Base-by-base conservation (phyloP, 2,797 vertebrate species). In the Lepus oiostolus region DNA sequence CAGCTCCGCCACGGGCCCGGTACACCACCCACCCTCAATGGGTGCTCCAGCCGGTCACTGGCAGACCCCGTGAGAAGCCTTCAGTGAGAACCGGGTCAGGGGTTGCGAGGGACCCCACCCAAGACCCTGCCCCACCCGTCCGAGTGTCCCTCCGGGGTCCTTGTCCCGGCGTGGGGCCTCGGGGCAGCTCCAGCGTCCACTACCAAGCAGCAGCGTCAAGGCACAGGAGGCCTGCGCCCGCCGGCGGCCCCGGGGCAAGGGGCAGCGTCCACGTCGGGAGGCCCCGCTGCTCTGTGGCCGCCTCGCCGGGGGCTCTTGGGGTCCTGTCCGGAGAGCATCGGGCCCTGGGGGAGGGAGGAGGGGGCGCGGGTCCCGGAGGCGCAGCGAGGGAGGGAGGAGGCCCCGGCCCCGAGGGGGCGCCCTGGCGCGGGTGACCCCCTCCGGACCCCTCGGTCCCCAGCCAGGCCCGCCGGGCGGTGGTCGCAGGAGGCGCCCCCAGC, bases 151-250 rank as follows among this genome's bases (percentile, higher is more conserved):
- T 65, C 17, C 0, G 22, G 14, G 17, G 7, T 42, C 42, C 42
- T 42, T 7, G 42, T 42, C 42, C 42, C 8, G 1, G 8, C 7
- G 42, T 9, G 42, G 42, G 8, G 42, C 42, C 42, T 42, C 42
- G 42, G 42, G 42, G 42, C 19, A 58, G 76, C 52, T 0, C 21
- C 26, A 79, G 70, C 54, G 54, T 88, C 80, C 35, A 93, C 28
- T 4, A 9, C 74, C 87, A 93, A 92, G 87, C 58, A 95, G 85
- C 2, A 63, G 82, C 74, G 80, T 90, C 88, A 86, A 54, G 85
- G 58, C 52, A 52, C 32, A 1, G 3, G 26, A 21, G 2, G 32
- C 88, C 89, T n/a, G 50, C 16, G 13, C 19, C 4, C 42, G 42
- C n/a, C 8, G 35, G 7, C 47, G 24, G 42, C 52, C 13, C 42